These are phyloP conservation scores for Calosoma granatense DNA, from an alignment of 1,140 invertebrate species.

Conservation along the genomic window DNA sequence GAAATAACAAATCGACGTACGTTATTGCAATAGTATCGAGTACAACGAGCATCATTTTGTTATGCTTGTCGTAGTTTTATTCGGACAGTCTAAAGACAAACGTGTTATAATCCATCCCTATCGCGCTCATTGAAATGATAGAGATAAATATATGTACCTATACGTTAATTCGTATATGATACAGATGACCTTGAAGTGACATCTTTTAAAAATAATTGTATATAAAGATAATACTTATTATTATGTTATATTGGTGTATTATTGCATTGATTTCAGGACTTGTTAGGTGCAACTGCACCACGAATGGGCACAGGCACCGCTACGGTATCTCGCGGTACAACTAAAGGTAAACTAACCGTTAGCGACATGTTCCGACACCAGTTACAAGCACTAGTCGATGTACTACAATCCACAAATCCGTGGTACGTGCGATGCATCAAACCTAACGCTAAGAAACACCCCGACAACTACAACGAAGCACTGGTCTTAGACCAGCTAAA, in stretches of 20 bases:
- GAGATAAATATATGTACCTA: no score
- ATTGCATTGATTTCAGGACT: conserved; percentile 42
- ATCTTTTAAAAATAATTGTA: no score
- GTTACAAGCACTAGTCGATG: conserved; percentile 82
- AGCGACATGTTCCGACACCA: conserved; percentile 89
- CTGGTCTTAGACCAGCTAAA: conserved; percentile 83
- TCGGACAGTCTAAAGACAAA: no score
- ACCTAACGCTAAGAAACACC: conserved; percentile 80
- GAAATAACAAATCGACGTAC: no score
- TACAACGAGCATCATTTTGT: no score
- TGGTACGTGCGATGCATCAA: conserved; percentile 97
- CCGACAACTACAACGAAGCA: conserved; percentile 71
- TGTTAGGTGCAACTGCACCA: conserved; percentile 36
- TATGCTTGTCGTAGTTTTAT: no score
- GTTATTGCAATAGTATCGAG: no score
- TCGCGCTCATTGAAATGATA: no score
- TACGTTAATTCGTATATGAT: no score
- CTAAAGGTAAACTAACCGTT: conserved; percentile 86
- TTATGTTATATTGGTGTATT: neutral
- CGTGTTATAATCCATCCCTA: no score
- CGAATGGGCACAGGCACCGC: conserved; percentile 35
- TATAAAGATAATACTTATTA: conserved; percentile 3
- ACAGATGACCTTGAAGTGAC: no score
- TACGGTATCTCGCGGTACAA: conserved; percentile 74
- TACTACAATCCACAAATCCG: conserved; percentile 81